These are phyloP conservation scores for Dreissena polymorpha DNA, from an alignment of 1,140 invertebrate genomes.

Conservation along the genomic window DNA sequence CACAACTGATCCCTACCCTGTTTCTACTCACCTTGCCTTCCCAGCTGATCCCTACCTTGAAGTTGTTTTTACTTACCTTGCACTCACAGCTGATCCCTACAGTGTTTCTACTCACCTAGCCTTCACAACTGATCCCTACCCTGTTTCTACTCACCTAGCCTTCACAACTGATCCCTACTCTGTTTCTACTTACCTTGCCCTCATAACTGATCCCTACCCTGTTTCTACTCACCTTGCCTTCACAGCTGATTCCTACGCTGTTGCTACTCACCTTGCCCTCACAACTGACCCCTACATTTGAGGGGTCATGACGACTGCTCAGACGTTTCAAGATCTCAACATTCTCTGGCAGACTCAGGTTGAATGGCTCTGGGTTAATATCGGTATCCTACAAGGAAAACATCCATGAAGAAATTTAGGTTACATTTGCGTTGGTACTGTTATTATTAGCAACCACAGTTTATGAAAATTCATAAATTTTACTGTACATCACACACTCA, in stretches of 20 bases:
- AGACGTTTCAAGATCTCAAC: slow-evolving; percentile 10
- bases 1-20: slow-evolving; percentile 51
- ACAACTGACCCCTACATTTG: slow-evolving; percentile 45
- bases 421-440: too few species aligned
- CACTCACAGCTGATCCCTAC: slow-evolving; percentile 49
- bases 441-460: too few species aligned
- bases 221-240: slow-evolving; percentile 51
- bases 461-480: too few species aligned
- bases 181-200: slow-evolving; percentile 53
- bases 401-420: not conserved
- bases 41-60: slow-evolving; percentile 46
- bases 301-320: not conserved
- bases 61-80: slow-evolving; percentile 55
- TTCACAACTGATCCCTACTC: slow-evolving; percentile 48
- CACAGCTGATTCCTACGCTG: slow-evolving; percentile 51
- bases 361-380: slow-evolving; percentile 7
- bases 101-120: slow-evolving; percentile 52
- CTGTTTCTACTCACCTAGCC: slow-evolving; percentile 52
- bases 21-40: slow-evolving; percentile 49
- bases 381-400: not conserved
- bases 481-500: too few species aligned
- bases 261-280: slow-evolving; percentile 52
- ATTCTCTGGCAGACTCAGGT: slow-evolving; percentile 16
- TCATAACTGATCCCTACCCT: slow-evolving; percentile 49
- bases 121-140: slow-evolving; percentile 48